A percentile compares a stretch with the other conserved stretches of the same genome.
phyloP scores from a whole-genome alignment of 1,140 invertebrate genomes.

The Hydropsyche tenuis region DNA sequence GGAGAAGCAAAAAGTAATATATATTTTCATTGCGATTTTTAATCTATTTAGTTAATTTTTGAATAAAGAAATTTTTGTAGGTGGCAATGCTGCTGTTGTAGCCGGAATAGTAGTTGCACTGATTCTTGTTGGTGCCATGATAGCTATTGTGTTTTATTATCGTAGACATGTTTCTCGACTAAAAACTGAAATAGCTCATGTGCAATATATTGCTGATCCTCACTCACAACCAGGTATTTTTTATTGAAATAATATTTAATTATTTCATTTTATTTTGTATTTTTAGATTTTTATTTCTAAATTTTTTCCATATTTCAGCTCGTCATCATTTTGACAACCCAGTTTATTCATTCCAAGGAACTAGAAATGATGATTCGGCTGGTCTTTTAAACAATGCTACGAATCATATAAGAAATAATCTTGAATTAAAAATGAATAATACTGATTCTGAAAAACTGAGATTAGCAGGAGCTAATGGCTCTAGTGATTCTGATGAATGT shows the following conservation, averaged over 20 bases:
- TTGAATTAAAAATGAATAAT: constrained; percentile 67
- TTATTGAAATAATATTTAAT: background rate
- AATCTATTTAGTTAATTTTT: constrained; percentile 9
- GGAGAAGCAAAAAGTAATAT: constrained; percentile 25
- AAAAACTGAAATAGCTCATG: constrained; percentile 85
- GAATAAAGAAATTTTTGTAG: constrained; percentile 41
- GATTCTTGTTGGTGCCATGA: constrained; percentile 70
- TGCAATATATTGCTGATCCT: constrained; percentile 88
- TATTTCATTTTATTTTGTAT: background rate
- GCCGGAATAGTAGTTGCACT: constrained; percentile 71
- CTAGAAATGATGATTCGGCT: constrained; percentile 66
- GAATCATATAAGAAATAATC: constrained; percentile 72
- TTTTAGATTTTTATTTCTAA: background rate
- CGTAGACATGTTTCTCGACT: constrained; percentile 76
- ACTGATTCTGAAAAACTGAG: constrained; percentile 66
- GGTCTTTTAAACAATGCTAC: constrained; percentile 65
- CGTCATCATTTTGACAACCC: constrained; percentile 93
- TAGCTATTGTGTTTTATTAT: constrained; percentile 77
- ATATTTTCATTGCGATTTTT: constrained; percentile 12
- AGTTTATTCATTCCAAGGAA: constrained; percentile 80
- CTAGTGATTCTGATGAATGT: constrained; percentile 60
- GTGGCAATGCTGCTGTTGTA: constrained; percentile 66
- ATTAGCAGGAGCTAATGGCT: constrained; percentile 58
- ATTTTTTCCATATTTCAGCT: constrained; percentile 63
- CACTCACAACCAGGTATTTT: constrained; percentile 66